Evolutionary conservation across 2,113 vertebrate genomes (phyloP).

Genomic region (Gorsachius goisagi): DNA sequence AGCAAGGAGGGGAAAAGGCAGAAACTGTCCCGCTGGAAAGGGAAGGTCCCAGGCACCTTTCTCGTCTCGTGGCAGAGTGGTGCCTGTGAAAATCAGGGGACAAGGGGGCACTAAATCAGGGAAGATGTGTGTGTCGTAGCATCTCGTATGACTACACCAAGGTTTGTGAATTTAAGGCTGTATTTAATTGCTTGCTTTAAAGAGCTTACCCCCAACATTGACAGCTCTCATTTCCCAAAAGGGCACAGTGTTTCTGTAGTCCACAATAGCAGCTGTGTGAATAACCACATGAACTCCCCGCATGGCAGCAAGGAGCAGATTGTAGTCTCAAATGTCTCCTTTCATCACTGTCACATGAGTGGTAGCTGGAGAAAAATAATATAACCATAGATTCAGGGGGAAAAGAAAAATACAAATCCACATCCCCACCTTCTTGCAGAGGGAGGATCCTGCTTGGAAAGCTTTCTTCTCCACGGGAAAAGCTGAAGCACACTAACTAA

Average conservation of each 20-base stretch:
- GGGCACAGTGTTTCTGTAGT: not conserved
- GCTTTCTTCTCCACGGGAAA: not conserved
- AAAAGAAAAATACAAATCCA: not conserved
- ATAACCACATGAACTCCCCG: not conserved
- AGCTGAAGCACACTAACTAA: not conserved
- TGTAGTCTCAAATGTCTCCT: not conserved
- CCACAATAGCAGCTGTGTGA: constrained; percentile 21
- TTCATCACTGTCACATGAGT: not conserved
- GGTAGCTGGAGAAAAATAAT: not conserved
- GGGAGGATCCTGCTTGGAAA: not conserved
- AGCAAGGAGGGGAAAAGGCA: not conserved
- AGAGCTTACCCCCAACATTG: constrained; percentile 16
- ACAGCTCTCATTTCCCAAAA: not conserved
- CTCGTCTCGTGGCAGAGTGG: accelerated
- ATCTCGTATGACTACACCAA: too few relatives aligned
- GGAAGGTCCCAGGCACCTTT: not conserved
- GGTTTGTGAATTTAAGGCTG: not conserved
- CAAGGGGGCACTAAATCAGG: accelerated
- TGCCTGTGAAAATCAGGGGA: accelerated
- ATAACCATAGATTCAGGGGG: not conserved
- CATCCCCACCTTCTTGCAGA: not conserved
- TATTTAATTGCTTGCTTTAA: not conserved
- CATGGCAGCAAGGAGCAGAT: not conserved
- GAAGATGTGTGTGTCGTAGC: accelerated
- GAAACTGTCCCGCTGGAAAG: accelerated